Conservation (phyloP, 2,113 vertebrate species). For the Odontophorus gujanensis region DNA sequence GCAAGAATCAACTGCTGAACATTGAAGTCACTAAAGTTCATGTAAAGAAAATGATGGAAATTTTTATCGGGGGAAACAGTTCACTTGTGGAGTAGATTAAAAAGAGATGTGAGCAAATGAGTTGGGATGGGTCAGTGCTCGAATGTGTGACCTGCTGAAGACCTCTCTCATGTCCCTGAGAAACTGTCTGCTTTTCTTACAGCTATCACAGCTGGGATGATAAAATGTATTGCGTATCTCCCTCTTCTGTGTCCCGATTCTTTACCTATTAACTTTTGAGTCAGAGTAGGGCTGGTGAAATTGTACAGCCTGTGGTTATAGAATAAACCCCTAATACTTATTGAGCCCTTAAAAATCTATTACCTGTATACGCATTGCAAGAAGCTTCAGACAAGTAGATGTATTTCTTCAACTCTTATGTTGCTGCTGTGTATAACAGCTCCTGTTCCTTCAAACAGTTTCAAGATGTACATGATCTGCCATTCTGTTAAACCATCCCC, state of each 20-base stretch:
- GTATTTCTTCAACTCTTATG: background rate
- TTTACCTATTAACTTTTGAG: background rate
- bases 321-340: background rate
- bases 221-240: background rate
- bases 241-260: background rate
- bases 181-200: background rate
- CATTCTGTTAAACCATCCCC: background rate
- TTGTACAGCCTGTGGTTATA: background rate
- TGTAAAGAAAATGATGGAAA: background rate
- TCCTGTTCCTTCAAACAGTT: background rate
- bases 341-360: background rate
- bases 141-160: background rate
- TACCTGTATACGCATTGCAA: background rate
- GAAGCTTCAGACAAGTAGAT: background rate
- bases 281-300: background rate
- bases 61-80: background rate
- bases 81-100: background rate
- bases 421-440: background rate
- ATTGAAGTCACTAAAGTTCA: background rate
- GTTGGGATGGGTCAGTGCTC: background rate
- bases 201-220: background rate
- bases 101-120: background rate
- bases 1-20: background rate
- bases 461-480: background rate
- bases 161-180: background rate